Percentiles rank a stretch among this genome's conserved stretches.
phyloP scores from a whole-genome alignment of 2,797 vertebrate genomes.

The Alectoris magna region DNA sequence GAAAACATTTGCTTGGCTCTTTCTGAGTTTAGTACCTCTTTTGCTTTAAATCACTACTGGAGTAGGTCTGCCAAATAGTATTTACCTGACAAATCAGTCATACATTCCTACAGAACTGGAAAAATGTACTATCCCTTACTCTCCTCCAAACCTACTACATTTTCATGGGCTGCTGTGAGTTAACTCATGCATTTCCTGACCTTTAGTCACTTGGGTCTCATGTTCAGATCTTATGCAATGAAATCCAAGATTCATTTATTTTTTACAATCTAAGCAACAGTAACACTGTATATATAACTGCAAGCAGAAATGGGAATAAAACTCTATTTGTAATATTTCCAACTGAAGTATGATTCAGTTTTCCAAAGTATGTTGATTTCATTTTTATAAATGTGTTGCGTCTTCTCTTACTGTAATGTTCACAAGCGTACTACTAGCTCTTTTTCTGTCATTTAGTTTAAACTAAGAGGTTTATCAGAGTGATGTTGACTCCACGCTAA shows the following conservation, averaged over 20 bases:
- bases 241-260: neutral
- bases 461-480: slow-evolving; percentile 34
- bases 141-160: neutral
- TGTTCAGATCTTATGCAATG: neutral
- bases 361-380: neutral
- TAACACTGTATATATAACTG: neutral
- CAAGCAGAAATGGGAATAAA: slow-evolving; percentile 24
- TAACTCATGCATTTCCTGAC: neutral
- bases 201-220: neutral
- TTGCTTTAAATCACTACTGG: neutral
- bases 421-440: neutral
- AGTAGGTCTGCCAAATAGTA: neutral
- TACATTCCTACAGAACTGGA: neutral
- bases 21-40: neutral
- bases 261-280: neutral
- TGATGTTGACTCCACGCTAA: slow-evolving; percentile 44
- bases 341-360: neutral
- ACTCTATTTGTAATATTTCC: neutral
- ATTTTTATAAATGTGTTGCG: slow-evolving; percentile 44
- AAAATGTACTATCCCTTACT: neutral
- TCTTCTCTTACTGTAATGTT: slow-evolving; percentile 17
- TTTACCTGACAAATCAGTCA: neutral
- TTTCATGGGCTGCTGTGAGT: neutral
- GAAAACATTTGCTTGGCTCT: slow-evolving; percentile 14
- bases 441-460: slow-evolving; percentile 27